Conservation (phyloP, 1,140 invertebrate species). For the Leptopilina clavipes region DNA sequence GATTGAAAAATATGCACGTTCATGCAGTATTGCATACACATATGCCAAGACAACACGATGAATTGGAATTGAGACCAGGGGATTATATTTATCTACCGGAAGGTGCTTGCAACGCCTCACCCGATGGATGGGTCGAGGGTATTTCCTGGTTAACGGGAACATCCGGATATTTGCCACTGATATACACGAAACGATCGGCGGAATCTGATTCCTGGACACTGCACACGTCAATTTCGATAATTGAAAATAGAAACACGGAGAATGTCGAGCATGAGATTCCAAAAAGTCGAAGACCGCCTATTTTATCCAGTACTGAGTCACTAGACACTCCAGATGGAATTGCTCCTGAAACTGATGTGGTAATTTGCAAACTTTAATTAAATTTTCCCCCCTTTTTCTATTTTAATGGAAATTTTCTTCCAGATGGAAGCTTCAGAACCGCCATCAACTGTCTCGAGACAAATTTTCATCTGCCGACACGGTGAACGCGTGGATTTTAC, state of each 20-base stretch:
- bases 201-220: conserved; percentile 94
- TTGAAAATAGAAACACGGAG: conserved; percentile 62
- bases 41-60: conserved; percentile 84
- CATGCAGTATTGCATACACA: conserved; percentile 88
- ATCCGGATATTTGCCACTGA: conserved; percentile 85
- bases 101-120: conserved; percentile 81
- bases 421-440: conserved; percentile 65
- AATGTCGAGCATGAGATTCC: conserved; percentile 60
- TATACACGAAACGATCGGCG: conserved; percentile 87
- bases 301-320: conserved; percentile 71
- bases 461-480: conserved; percentile 88
- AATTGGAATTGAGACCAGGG: conserved; percentile 88
- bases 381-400: no score
- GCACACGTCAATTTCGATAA: conserved; percentile 81
- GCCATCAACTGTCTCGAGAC: conserved; percentile 67
- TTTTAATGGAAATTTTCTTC: conserved; percentile 26
- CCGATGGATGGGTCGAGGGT: conserved; percentile 91
- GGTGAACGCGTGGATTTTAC: conserved; percentile 94
- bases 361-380: no score
- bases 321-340: conserved; percentile 73
- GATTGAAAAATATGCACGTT: conserved; percentile 82
- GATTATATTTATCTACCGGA: conserved; percentile 90
- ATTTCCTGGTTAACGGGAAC: conserved; percentile 91
- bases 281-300: conserved; percentile 64
- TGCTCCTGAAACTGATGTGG: conserved; percentile 59